These are phyloP conservation scores for Pherbina coryleti DNA, from an alignment of 2,888 invertebrate species.

Conservation along the genomic window DNA sequence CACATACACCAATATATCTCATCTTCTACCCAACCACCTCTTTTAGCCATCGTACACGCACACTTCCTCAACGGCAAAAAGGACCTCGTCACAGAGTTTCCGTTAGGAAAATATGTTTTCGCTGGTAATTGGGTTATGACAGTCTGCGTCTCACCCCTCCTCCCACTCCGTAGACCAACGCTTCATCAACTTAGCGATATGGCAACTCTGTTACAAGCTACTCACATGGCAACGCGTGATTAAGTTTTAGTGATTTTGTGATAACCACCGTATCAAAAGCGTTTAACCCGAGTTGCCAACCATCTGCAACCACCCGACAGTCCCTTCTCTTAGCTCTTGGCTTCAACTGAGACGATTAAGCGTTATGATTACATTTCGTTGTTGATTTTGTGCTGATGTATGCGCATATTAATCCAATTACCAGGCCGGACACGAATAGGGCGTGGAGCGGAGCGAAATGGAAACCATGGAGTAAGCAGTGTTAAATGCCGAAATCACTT, in stretches of 20 bases:
- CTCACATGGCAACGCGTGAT: conserved; percentile 49
- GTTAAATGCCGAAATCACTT: conserved; percentile 56
- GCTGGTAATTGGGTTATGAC: conserved; percentile 38
- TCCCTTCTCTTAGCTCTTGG: neutral
- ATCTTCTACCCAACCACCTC: neutral
- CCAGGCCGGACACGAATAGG: conserved; percentile 58
- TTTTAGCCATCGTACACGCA: neutral
- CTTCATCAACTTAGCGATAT: neutral
- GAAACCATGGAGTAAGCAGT: neutral
- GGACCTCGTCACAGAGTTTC: conserved; percentile 1
- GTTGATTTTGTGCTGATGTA: conserved; percentile 49
- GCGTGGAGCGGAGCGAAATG: neutral
- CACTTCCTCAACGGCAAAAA: neutral
- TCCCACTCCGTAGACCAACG: neutral
- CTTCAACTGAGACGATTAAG: conserved; percentile 27
- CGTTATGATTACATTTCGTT: conserved; percentile 19
- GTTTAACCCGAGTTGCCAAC: conserved; percentile 47
- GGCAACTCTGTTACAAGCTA: neutral
- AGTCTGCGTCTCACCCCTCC: conserved; percentile 6
- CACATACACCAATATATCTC: neutral
- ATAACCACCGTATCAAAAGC: conserved; percentile 51
- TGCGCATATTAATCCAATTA: conserved; percentile 66
- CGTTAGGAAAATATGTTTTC: conserved; percentile 50
- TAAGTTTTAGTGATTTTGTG: conserved; percentile 49
- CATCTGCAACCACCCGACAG: neutral